A percentile compares a stretch with the other conserved stretches of the same genome.
phyloP scores from a whole-genome alignment of 1,140 invertebrate genomes.

The Scaptomyza hsui region DNA sequence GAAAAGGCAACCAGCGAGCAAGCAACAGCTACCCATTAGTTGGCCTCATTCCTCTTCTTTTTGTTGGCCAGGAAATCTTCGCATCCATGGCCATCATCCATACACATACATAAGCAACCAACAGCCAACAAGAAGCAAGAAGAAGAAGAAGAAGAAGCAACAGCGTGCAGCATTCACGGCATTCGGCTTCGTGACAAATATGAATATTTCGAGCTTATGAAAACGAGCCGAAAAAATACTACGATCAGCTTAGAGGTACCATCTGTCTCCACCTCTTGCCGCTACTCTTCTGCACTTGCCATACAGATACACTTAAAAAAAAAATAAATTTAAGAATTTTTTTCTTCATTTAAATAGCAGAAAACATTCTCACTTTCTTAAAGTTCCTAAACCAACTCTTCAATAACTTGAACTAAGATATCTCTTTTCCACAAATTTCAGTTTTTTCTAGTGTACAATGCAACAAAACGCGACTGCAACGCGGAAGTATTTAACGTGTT shows the following conservation, averaged over 20 bases:
- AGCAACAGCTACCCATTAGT: slow-evolving; percentile 37
- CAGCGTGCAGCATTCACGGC: slow-evolving; percentile 33
- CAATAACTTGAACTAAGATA: no score
- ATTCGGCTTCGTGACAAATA: slow-evolving; percentile 78
- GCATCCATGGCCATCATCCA: slow-evolving; percentile 1
- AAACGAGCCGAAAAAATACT: slow-evolving; percentile 26
- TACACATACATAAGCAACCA: background rate
- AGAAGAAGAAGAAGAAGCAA: background rate
- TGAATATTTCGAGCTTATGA: slow-evolving; percentile 77
- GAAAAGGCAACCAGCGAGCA: slow-evolving; percentile 5
- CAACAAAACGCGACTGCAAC: slow-evolving; percentile 64
- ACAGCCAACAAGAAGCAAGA: background rate
- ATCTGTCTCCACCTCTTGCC: slow-evolving; percentile 6
- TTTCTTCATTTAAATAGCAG: no score
- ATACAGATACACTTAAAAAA: background rate
- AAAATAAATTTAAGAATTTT: no score
- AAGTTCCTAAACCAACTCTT: no score
- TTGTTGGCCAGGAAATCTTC: slow-evolving; percentile 45
- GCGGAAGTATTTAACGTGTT: slow-evolving; percentile 82
- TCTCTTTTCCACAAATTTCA: no score
- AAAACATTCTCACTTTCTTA: no score
- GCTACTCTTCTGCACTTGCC: slow-evolving; percentile 9
- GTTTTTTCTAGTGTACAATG: slow-evolving; percentile 6
- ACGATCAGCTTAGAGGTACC: slow-evolving; percentile 28
- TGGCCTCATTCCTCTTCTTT: slow-evolving; percentile 34